phyloP scores from a whole-genome alignment of 1,140 invertebrate genomes.

The Nebria ingens region DNA sequence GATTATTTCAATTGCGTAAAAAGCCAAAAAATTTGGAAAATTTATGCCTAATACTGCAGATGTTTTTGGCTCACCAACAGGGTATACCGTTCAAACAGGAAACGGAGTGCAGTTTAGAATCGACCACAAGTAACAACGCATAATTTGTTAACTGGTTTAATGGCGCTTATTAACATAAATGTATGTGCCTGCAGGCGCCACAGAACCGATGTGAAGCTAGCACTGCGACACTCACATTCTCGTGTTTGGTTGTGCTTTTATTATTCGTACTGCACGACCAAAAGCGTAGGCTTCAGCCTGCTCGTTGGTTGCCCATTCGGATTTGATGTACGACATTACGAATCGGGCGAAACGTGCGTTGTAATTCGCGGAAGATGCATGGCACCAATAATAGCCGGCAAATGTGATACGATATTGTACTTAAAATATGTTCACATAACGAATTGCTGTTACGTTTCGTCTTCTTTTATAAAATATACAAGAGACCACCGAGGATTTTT shows the following conservation, averaged over 20 bases:
- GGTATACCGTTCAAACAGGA: too few species aligned
- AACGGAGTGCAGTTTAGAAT: background rate
- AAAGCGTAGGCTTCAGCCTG: too few species aligned
- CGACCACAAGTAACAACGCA: background rate
- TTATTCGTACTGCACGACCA: too few species aligned
- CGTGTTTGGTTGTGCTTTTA: background rate
- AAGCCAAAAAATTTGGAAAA: too few species aligned
- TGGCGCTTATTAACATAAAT: slow-evolving; percentile 7
- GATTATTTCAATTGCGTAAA: too few species aligned
- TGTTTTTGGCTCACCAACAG: too few species aligned
- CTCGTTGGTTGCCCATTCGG: too few species aligned
- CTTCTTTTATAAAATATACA: too few species aligned
- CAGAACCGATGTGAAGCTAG: too few species aligned
- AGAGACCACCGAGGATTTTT: too few species aligned
- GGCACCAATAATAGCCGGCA: background rate
- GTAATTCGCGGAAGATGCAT: background rate
- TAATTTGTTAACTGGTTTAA: slow-evolving; percentile 6
- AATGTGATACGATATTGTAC: background rate
- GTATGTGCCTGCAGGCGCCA: background rate
- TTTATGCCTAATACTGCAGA: too few species aligned
- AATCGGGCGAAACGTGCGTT: background rate
- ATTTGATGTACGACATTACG: background rate
- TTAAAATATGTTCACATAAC: background rate
- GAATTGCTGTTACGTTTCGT: too few species aligned
- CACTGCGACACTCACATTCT: background rate